A percentile compares a stretch with the other conserved stretches of the same genome.
Conservation (phyloP, 2,797 vertebrate species). For the Sebastiscus tertius region DNA sequence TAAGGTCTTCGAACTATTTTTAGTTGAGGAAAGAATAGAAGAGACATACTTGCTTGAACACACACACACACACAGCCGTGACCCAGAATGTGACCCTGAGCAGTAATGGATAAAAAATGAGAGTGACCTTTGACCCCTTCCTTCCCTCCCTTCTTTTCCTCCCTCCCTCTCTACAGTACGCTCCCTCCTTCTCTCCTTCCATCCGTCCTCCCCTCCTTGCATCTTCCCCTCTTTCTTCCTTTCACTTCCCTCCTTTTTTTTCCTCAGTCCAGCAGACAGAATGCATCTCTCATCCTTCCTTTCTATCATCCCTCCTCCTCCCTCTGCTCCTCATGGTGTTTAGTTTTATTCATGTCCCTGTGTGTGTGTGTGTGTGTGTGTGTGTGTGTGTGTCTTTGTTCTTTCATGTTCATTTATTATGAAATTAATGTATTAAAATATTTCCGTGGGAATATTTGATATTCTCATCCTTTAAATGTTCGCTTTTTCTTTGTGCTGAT, state of each 20-base stretch:
- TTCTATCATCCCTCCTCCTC: neutral
- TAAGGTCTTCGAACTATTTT: slow-evolving; percentile 22
- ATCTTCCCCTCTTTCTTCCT: neutral
- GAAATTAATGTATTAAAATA: neutral
- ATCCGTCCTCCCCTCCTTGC: neutral
- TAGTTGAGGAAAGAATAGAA: slow-evolving; percentile 13
- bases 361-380: neutral
- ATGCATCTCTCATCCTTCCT: neutral
- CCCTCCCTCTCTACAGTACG: slow-evolving; percentile 20
- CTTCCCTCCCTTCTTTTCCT: slow-evolving; percentile 12
- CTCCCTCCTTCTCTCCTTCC: neutral
- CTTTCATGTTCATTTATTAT: neutral
- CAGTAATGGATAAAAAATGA: slow-evolving; percentile 78
- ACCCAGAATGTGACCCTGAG: slow-evolving; percentile 66
- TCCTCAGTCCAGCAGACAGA: neutral
- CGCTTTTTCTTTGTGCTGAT: neutral
- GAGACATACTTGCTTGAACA: slow-evolving; percentile 17
- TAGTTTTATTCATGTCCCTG: neutral
- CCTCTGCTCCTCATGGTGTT: neutral
- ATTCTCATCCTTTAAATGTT: neutral
- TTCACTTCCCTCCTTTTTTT: neutral
- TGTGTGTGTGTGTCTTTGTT: neutral
- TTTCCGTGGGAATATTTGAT: neutral
- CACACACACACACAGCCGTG: slow-evolving; percentile 23
- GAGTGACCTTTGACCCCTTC: slow-evolving; percentile 57